Percentiles rank a stretch among this genome's conserved stretches.
phyloP scores from a whole-genome alignment of 2,888 invertebrate genomes.

The Geotrupes spiniger region DNA sequence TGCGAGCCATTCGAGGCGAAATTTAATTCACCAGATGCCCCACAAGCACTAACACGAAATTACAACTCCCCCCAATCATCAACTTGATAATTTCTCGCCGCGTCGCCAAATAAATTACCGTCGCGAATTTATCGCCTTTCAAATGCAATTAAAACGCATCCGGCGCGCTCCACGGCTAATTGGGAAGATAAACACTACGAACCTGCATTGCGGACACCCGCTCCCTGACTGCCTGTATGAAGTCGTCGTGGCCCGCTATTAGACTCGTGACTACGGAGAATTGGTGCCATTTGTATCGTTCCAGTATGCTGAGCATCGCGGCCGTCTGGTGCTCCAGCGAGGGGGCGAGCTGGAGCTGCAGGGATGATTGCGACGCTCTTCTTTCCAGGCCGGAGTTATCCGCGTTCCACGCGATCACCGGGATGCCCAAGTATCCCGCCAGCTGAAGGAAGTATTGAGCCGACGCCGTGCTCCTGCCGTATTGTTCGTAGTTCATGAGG shows the following conservation, averaged over 20 bases:
- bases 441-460: slow-evolving; percentile 92
- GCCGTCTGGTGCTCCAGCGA: slow-evolving; percentile 95
- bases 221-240: slow-evolving; percentile 90
- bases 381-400: slow-evolving; percentile 85
- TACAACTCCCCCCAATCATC: no score
- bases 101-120: no score
- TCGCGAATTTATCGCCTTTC: no score
- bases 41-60: no score
- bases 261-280: slow-evolving; percentile 92
- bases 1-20: no score
- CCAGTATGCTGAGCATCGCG: slow-evolving; percentile 92
- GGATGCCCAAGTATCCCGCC: slow-evolving; percentile 91
- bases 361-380: slow-evolving; percentile 77
- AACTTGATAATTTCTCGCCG: no score
- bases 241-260: slow-evolving; percentile 93
- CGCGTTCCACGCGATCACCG: slow-evolving; percentile 96
- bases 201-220: slow-evolving; percentile 81
- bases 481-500: slow-evolving; percentile 93
- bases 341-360: slow-evolving; percentile 92
- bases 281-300: slow-evolving; percentile 95
- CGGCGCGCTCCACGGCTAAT: neutral
- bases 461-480: slow-evolving; percentile 88
- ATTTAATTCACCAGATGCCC: no score
- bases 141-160: no score
- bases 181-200: slow-evolving; percentile 27